Evolutionary conservation across 35 echinoderm and acorn worm species (phyloP).

Genomic region (Heliocidaris erythrogramma): DNA sequence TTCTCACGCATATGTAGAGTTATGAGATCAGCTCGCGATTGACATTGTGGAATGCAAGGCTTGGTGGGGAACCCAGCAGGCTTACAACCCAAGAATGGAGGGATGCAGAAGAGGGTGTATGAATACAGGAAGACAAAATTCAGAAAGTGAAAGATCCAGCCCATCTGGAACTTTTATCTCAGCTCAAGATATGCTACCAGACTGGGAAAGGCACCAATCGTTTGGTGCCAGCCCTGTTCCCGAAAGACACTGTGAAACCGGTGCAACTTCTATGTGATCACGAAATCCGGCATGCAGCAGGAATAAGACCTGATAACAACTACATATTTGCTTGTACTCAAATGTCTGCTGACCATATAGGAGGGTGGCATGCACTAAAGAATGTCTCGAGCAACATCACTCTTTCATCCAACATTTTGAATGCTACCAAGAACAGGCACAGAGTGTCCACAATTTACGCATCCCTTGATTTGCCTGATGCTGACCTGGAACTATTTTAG

Average conservation of each 20-base stretch:
- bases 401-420: background rate
- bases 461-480: background rate
- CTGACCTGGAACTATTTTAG: conserved; percentile 5
- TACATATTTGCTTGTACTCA: conserved; percentile 64
- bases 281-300: conserved; percentile 37
- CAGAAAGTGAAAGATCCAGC: conserved; percentile 17
- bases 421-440: conserved; percentile 22
- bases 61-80: conserved; percentile 60
- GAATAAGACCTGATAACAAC: conserved; percentile 29
- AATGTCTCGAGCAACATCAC: background rate
- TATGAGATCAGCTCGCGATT: conserved; percentile 43
- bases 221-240: conserved; percentile 64
- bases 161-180: conserved; percentile 18
- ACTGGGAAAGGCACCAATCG: conserved; percentile 69
- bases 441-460: background rate
- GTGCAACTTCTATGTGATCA: conserved; percentile 30
- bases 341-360: conserved; percentile 34
- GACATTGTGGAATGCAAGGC: conserved; percentile 56
- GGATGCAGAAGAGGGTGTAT: background rate
- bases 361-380: conserved; percentile 65
- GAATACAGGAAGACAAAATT: background rate
- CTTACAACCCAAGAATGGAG: conserved; percentile 41
- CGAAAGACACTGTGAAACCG: conserved; percentile 46
- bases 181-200: conserved; percentile 62
- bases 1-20: background rate